These are phyloP conservation scores for Morphnarchus princeps DNA, from an alignment of 2,113 vertebrate genomes.

Conservation along the genomic window DNA sequence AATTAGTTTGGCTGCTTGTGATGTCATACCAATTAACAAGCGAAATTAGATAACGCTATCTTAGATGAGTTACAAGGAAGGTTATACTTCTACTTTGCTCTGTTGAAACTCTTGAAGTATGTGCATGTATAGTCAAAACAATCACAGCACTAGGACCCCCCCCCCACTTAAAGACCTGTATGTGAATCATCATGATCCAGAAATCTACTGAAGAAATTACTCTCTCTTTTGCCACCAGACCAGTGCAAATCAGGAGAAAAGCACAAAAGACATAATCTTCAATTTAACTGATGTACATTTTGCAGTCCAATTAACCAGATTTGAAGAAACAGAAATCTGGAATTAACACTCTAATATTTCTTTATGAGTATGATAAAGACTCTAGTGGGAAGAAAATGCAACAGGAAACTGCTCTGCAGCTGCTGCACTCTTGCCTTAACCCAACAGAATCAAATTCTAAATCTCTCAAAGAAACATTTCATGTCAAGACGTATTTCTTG, in stretches of 20 bases:
- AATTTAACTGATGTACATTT: background rate
- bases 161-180: background rate
- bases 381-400: fast-evolving
- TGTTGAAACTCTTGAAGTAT: background rate
- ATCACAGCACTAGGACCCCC: background rate
- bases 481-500: background rate
- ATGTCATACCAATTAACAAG: background rate
- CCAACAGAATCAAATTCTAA: background rate
- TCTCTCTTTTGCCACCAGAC: background rate
- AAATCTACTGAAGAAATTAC: background rate
- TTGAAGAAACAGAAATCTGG: background rate
- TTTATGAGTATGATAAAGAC: background rate
- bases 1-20: background rate
- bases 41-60: background rate
- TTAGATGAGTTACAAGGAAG: background rate
- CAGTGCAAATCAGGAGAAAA: background rate
- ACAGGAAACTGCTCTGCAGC: background rate
- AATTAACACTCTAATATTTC: background rate
- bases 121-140: background rate
- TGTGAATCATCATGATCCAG: background rate
- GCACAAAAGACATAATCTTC: background rate
- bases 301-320: background rate
- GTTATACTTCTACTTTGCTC: background rate
- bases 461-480: background rate
- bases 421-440: background rate